Conservation (phyloP, 2,888 invertebrate genomes). For the Eupeodes latifasciatus region DNA sequence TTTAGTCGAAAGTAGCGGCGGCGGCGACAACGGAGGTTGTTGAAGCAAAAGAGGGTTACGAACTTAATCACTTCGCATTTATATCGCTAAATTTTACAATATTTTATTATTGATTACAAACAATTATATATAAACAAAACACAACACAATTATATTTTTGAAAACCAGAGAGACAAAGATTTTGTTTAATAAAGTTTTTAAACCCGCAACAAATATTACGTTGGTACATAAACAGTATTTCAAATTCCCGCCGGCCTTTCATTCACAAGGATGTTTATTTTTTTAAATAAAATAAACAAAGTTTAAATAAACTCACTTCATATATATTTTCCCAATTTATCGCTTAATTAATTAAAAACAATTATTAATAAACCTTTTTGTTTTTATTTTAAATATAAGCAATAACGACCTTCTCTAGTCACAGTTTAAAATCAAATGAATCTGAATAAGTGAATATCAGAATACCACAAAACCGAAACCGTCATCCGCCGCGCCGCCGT, state of each 20-base stretch:
- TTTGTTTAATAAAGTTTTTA: background rate
- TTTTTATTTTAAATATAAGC: background rate
- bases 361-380: background rate
- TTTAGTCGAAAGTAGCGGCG: background rate
- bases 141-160: background rate
- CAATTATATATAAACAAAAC: background rate
- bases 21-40: background rate
- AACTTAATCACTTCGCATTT: slow-evolving; percentile 57
- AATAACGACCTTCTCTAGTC: slow-evolving; percentile 81
- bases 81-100: slow-evolving; percentile 19
- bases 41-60: slow-evolving; percentile 34
- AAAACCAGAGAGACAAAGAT: background rate
- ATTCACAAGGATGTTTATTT: background rate
- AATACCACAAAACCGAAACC: slow-evolving; percentile 61
- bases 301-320: background rate
- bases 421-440: slow-evolving; percentile 84
- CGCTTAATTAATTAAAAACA: background rate
- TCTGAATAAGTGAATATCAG: slow-evolving; percentile 77
- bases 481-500: slow-evolving; percentile 68
- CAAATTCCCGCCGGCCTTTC: slow-evolving; percentile 14
- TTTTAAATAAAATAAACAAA: background rate
- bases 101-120: slow-evolving; percentile 27
- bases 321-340: background rate
- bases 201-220: background rate
- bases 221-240: background rate